These are phyloP conservation scores for Motacilla alba DNA, from an alignment of 2,113 vertebrate genomes.

Conservation along the genomic window DNA sequence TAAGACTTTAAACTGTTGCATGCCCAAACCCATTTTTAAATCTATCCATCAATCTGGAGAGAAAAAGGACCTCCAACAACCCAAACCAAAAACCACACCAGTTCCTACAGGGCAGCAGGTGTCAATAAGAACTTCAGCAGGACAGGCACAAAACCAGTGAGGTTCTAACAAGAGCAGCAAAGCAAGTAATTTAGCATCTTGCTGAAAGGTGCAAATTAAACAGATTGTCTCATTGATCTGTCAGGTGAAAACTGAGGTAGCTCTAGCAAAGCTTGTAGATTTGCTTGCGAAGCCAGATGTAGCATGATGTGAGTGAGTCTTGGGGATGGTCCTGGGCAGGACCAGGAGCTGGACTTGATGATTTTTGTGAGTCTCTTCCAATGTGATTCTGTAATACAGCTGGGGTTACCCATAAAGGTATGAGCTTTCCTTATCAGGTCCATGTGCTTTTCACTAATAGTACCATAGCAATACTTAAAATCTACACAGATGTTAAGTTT, in stretches of 20 bases:
- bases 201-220: not conserved
- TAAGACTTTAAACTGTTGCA: not conserved
- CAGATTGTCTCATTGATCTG: not conserved
- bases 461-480: not conserved
- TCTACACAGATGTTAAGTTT: not conserved
- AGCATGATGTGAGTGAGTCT: not conserved
- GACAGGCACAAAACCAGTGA: fast-evolving
- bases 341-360: not conserved
- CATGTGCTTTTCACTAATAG: not conserved
- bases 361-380: not conserved
- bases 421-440: not conserved
- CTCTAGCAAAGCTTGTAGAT: not conserved
- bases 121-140: not conserved
- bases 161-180: not conserved
- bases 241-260: not conserved
- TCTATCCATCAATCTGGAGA: not conserved
- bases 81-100: not conserved
- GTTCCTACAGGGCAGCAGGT: not conserved
- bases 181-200: not conserved
- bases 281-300: not conserved
- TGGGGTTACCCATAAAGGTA: not conserved
- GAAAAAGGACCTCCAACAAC: not conserved
- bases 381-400: fast-evolving
- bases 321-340: fast-evolving
- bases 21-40: not conserved